Percentiles rank a stretch among this genome's conserved stretches.
These are phyloP conservation scores for Rhinolophus sinicus DNA, from an alignment of 2,113 vertebrate species.

Conservation along the genomic window DNA sequence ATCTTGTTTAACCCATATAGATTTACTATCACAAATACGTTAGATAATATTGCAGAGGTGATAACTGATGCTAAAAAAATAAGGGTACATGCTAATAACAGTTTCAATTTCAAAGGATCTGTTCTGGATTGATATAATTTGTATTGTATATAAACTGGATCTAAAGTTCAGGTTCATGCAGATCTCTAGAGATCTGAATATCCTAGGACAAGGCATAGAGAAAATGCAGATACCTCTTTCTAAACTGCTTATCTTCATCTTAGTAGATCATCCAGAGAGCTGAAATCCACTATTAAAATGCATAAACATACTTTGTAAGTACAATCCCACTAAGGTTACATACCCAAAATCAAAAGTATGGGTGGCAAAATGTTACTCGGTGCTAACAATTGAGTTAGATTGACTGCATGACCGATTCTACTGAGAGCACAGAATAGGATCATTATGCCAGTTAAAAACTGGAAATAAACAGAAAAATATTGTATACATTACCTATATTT, in stretches of 20 bases:
- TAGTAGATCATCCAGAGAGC: background rate
- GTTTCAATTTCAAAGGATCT: conserved; percentile 50
- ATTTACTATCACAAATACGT: conserved; percentile 43
- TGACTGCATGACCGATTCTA: background rate
- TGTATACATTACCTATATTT: background rate
- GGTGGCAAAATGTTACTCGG: background rate
- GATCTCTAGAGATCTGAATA: conserved; percentile 24
- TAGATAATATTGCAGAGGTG: conserved; percentile 30
- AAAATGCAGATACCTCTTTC: background rate
- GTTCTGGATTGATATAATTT: background rate
- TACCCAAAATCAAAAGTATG: background rate
- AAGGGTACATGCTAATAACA: background rate
- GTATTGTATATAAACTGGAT: background rate
- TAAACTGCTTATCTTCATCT: background rate
- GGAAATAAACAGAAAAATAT: background rate
- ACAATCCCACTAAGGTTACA: background rate
- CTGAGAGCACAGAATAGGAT: background rate
- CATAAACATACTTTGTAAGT: background rate
- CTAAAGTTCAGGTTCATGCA: background rate
- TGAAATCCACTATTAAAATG: conserved; percentile 35
- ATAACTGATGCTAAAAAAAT: conserved; percentile 30
- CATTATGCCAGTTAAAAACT: background rate
- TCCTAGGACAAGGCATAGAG: background rate
- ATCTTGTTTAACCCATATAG: conserved; percentile 39
- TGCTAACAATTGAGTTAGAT: background rate